Percentiles rank a stretch among this genome's conserved stretches.
These are phyloP conservation scores for Drosophila teissieri DNA, from an alignment of 1,140 invertebrate genomes.

Conservation along the genomic window DNA sequence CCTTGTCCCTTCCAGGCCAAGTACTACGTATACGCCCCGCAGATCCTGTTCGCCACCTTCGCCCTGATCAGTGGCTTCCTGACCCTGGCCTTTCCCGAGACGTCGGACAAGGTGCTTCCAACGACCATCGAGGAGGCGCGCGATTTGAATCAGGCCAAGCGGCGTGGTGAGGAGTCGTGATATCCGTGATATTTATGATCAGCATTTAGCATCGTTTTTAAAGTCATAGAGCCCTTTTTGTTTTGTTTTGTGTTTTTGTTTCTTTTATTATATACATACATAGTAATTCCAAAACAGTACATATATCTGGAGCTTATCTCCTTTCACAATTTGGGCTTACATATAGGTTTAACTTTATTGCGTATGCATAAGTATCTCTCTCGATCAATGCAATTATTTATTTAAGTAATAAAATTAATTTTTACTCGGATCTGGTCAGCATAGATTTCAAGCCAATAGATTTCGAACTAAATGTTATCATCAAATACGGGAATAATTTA, in stretches of 20 bases:
- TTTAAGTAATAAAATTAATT: background rate
- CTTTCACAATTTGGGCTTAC: no score
- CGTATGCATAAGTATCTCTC: background rate
- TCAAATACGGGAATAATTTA: no score
- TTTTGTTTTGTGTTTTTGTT: no score
- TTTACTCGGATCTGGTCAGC: no score
- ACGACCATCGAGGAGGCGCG: constrained; percentile 89
- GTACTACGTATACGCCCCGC: constrained; percentile 86
- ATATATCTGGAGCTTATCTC: no score
- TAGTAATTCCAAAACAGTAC: no score
- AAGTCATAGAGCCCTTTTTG: background rate
- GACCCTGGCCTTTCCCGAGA: constrained; percentile 88
- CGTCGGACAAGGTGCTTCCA: constrained; percentile 87
- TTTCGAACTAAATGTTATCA: no score
- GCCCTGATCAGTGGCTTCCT: constrained; percentile 87
- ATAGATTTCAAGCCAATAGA: no score
- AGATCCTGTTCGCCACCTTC: constrained; percentile 89
- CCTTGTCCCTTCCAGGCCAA: constrained; percentile 51
- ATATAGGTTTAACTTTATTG: background rate
- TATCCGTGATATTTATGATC: constrained; percentile 32
- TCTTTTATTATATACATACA: no score
- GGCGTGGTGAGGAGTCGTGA: constrained; percentile 1
- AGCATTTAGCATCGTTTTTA: constrained; percentile 4
- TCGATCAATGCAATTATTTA: background rate
- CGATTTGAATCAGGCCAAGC: constrained; percentile 65